Conservation (phyloP, 2,888 invertebrate species). For the Galeruca laticollis region DNA sequence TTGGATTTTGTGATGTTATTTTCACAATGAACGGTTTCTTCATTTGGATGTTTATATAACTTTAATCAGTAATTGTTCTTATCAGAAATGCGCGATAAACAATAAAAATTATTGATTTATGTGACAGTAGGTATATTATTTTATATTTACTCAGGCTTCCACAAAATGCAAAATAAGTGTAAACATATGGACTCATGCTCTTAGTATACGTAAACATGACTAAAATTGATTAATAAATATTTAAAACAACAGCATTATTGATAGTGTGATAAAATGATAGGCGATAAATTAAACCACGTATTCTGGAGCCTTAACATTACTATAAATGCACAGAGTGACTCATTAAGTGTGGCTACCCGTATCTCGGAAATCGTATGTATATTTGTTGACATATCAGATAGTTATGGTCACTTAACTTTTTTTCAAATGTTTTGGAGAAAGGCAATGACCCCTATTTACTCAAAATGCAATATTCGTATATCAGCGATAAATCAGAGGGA, state of each 20-base stretch:
- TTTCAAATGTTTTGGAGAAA: no score
- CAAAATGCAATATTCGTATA: no score
- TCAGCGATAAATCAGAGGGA: no score
- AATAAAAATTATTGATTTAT: slow-evolving; percentile 20
- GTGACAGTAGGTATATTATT: neutral
- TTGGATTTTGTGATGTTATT: neutral
- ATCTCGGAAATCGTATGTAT: no score
- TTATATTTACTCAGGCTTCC: neutral
- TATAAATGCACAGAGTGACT: neutral
- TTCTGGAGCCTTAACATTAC: no score
- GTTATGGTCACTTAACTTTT: no score
- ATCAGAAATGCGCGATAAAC: slow-evolving; percentile 15
- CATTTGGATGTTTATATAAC: neutral
- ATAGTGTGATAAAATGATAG: neutral
- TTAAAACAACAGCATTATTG: neutral
- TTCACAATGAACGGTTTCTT: neutral
- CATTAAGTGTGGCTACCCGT: neutral
- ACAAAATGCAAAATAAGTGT: neutral
- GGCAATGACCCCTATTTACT: no score
- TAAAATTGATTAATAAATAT: neutral
- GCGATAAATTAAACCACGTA: no score
- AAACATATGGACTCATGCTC: neutral
- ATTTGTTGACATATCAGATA: no score
- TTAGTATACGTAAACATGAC: neutral
- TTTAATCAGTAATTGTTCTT: slow-evolving; percentile 14